These are phyloP conservation scores for Congeria kusceri DNA, from an alignment of 2,888 invertebrate genomes.

Conservation along the genomic window DNA sequence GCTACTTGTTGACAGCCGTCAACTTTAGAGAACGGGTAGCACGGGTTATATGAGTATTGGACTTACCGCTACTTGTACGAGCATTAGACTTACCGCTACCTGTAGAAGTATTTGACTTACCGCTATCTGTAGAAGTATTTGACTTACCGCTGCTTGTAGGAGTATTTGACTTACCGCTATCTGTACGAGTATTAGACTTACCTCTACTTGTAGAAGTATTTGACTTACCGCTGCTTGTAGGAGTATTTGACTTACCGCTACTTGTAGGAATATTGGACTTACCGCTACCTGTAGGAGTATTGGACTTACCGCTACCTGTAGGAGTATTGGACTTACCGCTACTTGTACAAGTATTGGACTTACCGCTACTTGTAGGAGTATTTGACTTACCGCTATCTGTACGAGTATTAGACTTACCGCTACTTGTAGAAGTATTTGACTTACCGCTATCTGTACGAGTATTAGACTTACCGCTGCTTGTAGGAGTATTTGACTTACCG, in stretches of 20 bases:
- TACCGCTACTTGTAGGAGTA: constrained; percentile 6
- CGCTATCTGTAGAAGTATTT: background rate
- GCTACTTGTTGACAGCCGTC: background rate
- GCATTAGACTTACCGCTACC: constrained; percentile 4
- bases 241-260: constrained; percentile 6
- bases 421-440: background rate
- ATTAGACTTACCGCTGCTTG: constrained; percentile 1
- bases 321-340: constrained; percentile 7
- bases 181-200: no score
- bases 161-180: no score
- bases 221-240: constrained; percentile 1
- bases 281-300: constrained; percentile 5
- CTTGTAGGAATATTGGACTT: background rate
- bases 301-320: background rate
- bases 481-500: no score
- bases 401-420: constrained; percentile 9
- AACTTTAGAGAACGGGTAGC: no score
- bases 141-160: constrained; percentile 2
- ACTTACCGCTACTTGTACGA: constrained; percentile 6
- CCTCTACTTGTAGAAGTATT: background rate
- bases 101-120: background rate
- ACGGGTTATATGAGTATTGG: no score
- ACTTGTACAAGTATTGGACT: background rate
- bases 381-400: no score
- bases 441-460: constrained; percentile 2